A percentile compares a stretch with the other conserved stretches of the same genome.
These are phyloP conservation scores for Eciton burchellii DNA, from an alignment of 1,140 invertebrate genomes.

Conservation along the genomic window DNA sequence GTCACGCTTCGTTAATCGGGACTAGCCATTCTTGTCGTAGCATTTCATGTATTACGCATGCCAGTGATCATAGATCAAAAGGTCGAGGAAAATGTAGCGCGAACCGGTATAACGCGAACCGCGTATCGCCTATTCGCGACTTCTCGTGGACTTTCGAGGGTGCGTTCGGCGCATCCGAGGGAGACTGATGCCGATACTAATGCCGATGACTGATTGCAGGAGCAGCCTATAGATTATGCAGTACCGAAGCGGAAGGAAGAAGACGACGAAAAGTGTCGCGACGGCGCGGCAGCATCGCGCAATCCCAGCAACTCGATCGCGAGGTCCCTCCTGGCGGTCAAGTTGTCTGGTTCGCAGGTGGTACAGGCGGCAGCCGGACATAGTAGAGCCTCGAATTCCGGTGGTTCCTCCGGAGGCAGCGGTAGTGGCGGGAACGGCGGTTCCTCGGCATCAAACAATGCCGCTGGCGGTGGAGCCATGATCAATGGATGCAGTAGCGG, in stretches of 20 bases:
- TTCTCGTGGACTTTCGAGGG: too few relatives aligned
- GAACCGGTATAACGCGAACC: constrained; percentile 17
- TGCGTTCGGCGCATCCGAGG: too few relatives aligned
- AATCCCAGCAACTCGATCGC: constrained; percentile 84
- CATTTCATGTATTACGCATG: constrained; percentile 41
- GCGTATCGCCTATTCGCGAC: too few relatives aligned
- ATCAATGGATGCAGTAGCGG: constrained; percentile 81
- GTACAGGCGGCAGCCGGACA: constrained; percentile 91
- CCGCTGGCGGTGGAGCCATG: constrained; percentile 83
- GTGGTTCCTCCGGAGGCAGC: constrained; percentile 79
- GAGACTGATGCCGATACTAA: too few relatives aligned
- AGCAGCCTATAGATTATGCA: constrained; percentile 95
- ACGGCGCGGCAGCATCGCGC: constrained; percentile 87
- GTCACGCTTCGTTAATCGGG: constrained; percentile 41
- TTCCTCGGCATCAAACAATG: constrained; percentile 65
- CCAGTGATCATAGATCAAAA: constrained; percentile 10
- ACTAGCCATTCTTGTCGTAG: constrained; percentile 7
- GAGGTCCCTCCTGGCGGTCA: constrained; percentile 81
- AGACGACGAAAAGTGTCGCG: constrained; percentile 88
- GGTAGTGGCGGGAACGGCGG: constrained; percentile 62
- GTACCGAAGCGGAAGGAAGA: constrained; percentile 91
- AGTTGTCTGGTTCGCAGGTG: constrained; percentile 79
- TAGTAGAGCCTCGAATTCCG: constrained; percentile 86
- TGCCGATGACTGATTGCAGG: constrained; percentile 85
- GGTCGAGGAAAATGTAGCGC: constrained; percentile 29